Evolutionary conservation across 2,888 invertebrate species (phyloP).

Genomic region (Hemicrepidius hirtus): DNA sequence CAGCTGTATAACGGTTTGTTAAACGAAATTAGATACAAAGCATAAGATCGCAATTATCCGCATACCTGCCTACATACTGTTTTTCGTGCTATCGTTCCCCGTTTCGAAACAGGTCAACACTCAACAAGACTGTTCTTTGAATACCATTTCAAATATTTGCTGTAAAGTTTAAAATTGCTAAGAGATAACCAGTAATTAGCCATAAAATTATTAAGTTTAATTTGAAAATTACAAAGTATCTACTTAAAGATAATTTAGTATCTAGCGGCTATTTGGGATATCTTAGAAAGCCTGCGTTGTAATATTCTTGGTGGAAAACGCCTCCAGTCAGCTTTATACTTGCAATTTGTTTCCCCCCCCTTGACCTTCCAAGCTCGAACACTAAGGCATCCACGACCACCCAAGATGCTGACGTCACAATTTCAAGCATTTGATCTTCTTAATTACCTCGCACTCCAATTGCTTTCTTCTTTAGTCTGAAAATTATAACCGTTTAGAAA

Average conservation of each 20-base stretch:
- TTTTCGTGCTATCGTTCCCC: constrained; percentile 39
- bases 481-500: constrained; percentile 58
- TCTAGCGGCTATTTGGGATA: constrained; percentile 35
- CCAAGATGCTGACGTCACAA: constrained; percentile 65
- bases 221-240: constrained; percentile 47
- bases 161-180: neutral
- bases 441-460: constrained; percentile 64
- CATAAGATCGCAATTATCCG: constrained; percentile 49
- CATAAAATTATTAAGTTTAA: constrained; percentile 35
- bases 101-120: constrained; percentile 4
- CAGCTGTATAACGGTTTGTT: constrained; percentile 48
- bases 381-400: constrained; percentile 60
- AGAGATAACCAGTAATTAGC: constrained; percentile 30
- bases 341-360: constrained; percentile 62
- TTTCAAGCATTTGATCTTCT: constrained; percentile 63
- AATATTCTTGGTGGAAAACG: constrained; percentile 46
- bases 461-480: constrained; percentile 60
- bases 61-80: constrained; percentile 45
- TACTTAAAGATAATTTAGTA: constrained; percentile 42
- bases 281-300: constrained; percentile 36
- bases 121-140: neutral
- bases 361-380: constrained; percentile 47
- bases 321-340: constrained; percentile 53
- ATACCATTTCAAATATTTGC: constrained; percentile 4
- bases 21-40: constrained; percentile 49